Evolutionary conservation across 2,888 invertebrate genomes (phyloP), one percentile per base, ranked within the genome.

Genomic region (Eupeodes latifasciatus): DNA sequence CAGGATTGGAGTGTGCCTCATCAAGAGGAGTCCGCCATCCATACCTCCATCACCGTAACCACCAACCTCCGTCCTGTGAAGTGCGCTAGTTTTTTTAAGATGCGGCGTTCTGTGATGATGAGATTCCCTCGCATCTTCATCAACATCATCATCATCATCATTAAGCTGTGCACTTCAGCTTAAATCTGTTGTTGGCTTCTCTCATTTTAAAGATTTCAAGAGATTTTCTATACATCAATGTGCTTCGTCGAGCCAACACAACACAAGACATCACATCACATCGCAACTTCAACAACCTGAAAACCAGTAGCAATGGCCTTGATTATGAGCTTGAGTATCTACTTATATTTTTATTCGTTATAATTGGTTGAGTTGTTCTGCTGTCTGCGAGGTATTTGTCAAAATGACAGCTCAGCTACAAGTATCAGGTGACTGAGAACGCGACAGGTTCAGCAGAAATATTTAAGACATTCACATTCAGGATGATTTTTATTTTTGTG

Each of bases 221-320:
- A 53, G 36, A 69, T 69, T 69, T 9, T 51, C n/a, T 27, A 27
- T 27, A 27, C 27, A 27, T 27, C 27, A 40, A 44, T 16, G 44
- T 7, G 44, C 44, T 12, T 72, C 19, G 59, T 36, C 9, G 34
- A 14, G 34, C 14, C 59, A 27, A 12, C 57, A 27, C 5, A 27
- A 27, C 27, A 40, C 40, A 40, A 7, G 5, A 9, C 40, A 40
- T 40, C 40, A 40, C 40, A 40, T 40, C 40, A 7, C 40, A 40
- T 40, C 40, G 40, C 47, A 12, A 11, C 11, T 11, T 12, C 7
- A 53, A 14, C 71, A 57, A 55, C 49, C 79, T 19, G 61, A 83
- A 85, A 83, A 83, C 86, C 86, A 80, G 66, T 87, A 83, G 86
- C 75, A 80, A 87, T 87, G 86, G 86, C 86, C 86, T 87, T 87